Evolutionary conservation across 2,113 vertebrate species (phyloP).

Genomic region (Hoplias malabaricus): DNA sequence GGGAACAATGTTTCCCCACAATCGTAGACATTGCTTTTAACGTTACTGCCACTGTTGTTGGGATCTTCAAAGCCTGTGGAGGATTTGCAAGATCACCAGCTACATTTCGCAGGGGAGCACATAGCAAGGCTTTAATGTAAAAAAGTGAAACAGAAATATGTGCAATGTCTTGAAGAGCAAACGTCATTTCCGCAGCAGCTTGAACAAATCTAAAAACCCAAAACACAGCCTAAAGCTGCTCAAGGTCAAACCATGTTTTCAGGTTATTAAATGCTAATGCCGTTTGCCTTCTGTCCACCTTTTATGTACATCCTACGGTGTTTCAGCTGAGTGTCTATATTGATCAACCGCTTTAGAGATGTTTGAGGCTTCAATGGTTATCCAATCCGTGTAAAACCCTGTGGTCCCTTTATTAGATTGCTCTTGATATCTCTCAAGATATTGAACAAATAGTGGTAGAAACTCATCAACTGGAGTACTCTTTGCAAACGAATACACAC

Average conservation of each 20-base stretch:
- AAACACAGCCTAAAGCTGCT: no score
- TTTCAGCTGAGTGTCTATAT: not conserved
- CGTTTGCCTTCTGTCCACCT: not conserved
- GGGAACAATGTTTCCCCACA: no score
- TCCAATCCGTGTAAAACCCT: constrained; percentile 22
- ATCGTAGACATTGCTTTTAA: no score
- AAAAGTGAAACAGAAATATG: no score
- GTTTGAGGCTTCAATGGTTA: not conserved
- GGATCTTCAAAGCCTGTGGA: no score
- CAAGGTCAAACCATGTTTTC: not conserved
- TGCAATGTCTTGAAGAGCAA: no score
- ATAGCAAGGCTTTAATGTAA: no score
- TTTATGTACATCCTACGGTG: not conserved
- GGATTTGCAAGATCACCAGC: no score
- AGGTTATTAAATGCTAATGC: not conserved
- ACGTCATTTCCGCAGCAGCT: no score
- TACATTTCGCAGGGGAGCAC: no score
- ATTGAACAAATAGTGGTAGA: constrained; percentile 34
- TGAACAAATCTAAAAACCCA: no score
- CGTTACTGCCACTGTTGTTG: no score
- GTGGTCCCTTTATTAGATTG: constrained; percentile 21
- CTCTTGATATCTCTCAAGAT: constrained; percentile 23
- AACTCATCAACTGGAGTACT: constrained; percentile 26
- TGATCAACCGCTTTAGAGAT: constrained; percentile 2
- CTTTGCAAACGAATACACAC: constrained; percentile 38